Evolutionary conservation across 2,888 invertebrate genomes (phyloP), one percentile per base, ranked within the genome.

Genomic region (Sepiola atlantica): DNA sequence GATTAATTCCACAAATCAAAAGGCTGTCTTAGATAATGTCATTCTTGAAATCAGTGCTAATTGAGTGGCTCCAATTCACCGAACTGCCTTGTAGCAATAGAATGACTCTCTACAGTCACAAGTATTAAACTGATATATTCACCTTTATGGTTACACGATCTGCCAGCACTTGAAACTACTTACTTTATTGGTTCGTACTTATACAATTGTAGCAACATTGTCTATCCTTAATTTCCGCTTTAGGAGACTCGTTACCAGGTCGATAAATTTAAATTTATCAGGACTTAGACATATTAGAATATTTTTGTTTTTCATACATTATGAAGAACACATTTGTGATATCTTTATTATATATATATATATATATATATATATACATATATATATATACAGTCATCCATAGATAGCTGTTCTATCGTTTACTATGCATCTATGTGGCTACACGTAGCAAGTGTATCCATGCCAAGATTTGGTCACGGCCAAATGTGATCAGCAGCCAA

Each of bases 1-100:
- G 77, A 77, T 77, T 77, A 77, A 77, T 77, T 77, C 77, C 77
- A 77, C 77, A 77, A 77, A 77, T 77, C 77, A 77, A 77, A 77
- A 77, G 77, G 77, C 77, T 32, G 77, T 77, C 77, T 77, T 77
- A 32, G 4, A 77, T 77, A 77, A 77, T 77, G 77, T 77, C 77
- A 77, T 77, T 77, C 77, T n/a, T 77, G 77, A 77, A 77, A 77
- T 77, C 77, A 32, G 77, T 77, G 77, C 77, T 77, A 77, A 77
- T 77, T 77, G 77, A 77, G 77, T 77, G 77, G 77, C 16, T n/a
- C 77, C 77, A 32, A 77, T 77, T 77, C 77, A 77, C 77, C 32
- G 77, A n/a, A 14, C 77, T n/a, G 77, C n/a, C 77, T 77, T 77
- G 77, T 77, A 77, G 20, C 77, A 77, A 77, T 77, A 14, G n/a